Evolutionary conservation across 1,140 invertebrate genomes (phyloP), one percentile per base, ranked within the genome.

Genomic region (Glossosoma conforme): DNA sequence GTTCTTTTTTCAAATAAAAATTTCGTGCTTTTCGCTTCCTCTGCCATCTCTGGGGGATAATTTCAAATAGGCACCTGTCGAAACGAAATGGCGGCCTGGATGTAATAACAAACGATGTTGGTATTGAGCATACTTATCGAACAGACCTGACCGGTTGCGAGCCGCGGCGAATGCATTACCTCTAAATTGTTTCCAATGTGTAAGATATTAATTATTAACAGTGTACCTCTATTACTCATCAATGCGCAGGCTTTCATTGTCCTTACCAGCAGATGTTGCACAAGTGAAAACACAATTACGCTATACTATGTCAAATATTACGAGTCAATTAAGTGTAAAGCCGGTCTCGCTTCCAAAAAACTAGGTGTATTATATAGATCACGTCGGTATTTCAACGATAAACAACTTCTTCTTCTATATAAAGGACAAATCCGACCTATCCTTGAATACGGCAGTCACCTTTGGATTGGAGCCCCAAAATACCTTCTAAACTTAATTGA

Each of bases 91-190:
- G n/a, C 15, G n/a, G 15, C 20, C n/a, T 13, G 37, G n/a, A 40
- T 18, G 4, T 3, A 40, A 40, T 40, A 40, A 40, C 37, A 40
- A 40, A 40, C 37, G 37, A 40, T n/a, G 17, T 40, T 18, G 37
- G n/a, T 15, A 33, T 33, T 33, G 32, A 33, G 11, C n/a, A n/a
- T n/a, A n/a, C n/a, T n/a, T n/a, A n/a, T n/a, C n/a, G n/a, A n/a
- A n/a, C 32, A 11, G 15, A 33, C 32, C 32, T 33, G 32, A 33
- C 32, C 32, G 32, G 32, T 33, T 33, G 15, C 15, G 32, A 13
- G 32, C 15, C 15, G 15, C 15, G 32, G n/a, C 15, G 32, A 33
- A 33, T 33, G 32, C n/a, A 33, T 33, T 33, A 13, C n/a, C 32
- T 3, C 32, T 33, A 13, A 33, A 33, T 33, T 33, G 32, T 33